Base-by-base conservation (phyloP, 2,113 vertebrate species). In the Epinephelus lanceolatus region DNA sequence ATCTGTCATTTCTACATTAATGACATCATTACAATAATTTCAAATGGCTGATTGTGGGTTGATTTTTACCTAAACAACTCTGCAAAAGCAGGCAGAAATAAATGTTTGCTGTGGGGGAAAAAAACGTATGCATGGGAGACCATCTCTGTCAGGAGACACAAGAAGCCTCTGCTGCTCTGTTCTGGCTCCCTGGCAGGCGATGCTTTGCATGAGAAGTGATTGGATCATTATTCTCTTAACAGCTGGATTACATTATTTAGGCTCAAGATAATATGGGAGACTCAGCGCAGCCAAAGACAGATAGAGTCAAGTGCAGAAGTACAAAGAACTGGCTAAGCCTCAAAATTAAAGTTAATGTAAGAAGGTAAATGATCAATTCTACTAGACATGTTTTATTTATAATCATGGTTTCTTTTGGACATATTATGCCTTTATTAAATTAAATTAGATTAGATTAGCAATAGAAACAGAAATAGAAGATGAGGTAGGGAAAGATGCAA, bases 1-100 rank as follows among this genome's bases (percentile, higher is more conserved):
- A 65, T 63, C 27, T 55, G 71, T 82, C 65, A 86, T 21, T 71
- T 59, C 15, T 65, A 52, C 76, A 72, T 33, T 66, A 73, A 86
- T 65, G 42, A 68, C 52, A 69, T 72, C 42, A 49, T 85, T 74
- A 81, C 61, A 27, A 8, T 53, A 5, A 70, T 11, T 6, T 37
- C 23, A 53, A 68, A 47, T 19, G 25, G 21, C 49, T 80, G 17
- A 59, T 51, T 71, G 21, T 60, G 27, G 9, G 23, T 63, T 69
- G 49, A 12, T 72, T 52, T 60, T 60, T 18, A 55, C 15, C 6
- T 0, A 15, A 67, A 78, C 25, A 33, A 23, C 14, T 23, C 40
- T 57, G 3, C 33, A 57, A 65, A 40, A n/a, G 56, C n/a, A 67
- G 49, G 2, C 56, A 33, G 61, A 51, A 19, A 66, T 19, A 45